A percentile compares a stretch with the other conserved stretches of the same genome.
These are phyloP conservation scores for Coenonympha arcania DNA, from an alignment of 2,888 invertebrate genomes.

Conservation along the genomic window DNA sequence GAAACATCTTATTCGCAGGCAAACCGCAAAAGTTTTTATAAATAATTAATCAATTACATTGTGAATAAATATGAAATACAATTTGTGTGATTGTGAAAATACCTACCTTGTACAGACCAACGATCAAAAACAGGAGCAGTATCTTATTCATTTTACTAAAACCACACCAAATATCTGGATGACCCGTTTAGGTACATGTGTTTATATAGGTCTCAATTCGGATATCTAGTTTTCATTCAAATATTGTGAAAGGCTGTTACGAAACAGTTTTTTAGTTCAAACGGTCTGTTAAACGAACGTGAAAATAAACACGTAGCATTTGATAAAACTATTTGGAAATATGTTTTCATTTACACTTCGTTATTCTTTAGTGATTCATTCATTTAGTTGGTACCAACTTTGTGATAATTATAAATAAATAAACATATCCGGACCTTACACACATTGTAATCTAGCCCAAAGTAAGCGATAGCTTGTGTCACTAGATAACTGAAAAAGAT, in stretches of 20 bases:
- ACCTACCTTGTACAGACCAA: constrained; percentile 33
- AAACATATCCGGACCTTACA: too few relatives aligned
- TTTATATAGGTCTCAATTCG: constrained; percentile 11
- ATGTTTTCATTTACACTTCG: background rate
- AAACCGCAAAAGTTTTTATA: too few relatives aligned
- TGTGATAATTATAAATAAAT: too few relatives aligned
- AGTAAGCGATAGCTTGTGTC: too few relatives aligned
- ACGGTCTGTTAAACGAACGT: background rate
- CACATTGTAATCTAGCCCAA: too few relatives aligned
- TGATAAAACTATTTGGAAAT: background rate
- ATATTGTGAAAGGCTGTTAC: constrained; percentile 9
- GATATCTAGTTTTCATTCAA: constrained; percentile 1
- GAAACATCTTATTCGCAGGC: too few relatives aligned
- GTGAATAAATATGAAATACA: too few relatives aligned
- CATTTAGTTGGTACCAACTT: too few relatives aligned
- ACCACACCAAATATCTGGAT: background rate
- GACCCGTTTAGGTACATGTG: constrained; percentile 13
- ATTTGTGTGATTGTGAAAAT: too few relatives aligned
- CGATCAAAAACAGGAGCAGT: constrained; percentile 16
- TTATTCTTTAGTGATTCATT: background rate
- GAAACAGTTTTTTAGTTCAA: constrained; percentile 8
- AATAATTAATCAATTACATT: too few relatives aligned
- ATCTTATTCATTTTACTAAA: constrained; percentile 23
- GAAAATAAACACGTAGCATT: constrained; percentile 16
- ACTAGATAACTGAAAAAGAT: too few relatives aligned